Percentiles rank a stretch among this genome's conserved stretches.
phyloP scores from a whole-genome alignment of 2,113 vertebrate species.

The Natator depressus region DNA sequence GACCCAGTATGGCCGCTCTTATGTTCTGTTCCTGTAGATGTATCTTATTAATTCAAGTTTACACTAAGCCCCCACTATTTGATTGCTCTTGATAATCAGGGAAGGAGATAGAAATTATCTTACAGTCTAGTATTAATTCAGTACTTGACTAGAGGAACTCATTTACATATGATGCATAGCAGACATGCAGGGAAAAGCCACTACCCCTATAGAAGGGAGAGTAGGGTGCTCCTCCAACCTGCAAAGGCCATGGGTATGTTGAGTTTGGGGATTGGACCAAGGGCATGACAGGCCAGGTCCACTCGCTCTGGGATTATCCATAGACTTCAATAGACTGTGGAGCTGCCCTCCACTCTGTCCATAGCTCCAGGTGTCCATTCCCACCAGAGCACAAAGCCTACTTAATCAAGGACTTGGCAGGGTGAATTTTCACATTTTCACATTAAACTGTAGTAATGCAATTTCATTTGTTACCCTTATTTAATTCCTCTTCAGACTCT shows the following conservation, averaged over 20 bases:
- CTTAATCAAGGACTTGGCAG: background rate
- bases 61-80: background rate
- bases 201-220: background rate
- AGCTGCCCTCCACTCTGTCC: background rate
- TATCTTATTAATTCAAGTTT: background rate
- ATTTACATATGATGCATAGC: background rate
- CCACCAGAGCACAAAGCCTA: background rate
- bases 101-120: background rate
- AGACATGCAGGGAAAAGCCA: too few species aligned
- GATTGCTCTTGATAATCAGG: background rate
- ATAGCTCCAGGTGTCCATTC: background rate
- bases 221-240: background rate
- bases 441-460: background rate
- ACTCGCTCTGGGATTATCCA: background rate
- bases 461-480: background rate
- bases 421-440: background rate
- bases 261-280: background rate
- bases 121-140: background rate
- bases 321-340: background rate
- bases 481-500: background rate
- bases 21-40: background rate
- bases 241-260: background rate
- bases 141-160: accelerated
- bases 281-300: background rate
- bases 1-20: too few species aligned